Evolutionary conservation across 2,888 invertebrate genomes (phyloP), one percentile per base, ranked within the genome.

Genomic region (Ptychoptera contaminata): DNA sequence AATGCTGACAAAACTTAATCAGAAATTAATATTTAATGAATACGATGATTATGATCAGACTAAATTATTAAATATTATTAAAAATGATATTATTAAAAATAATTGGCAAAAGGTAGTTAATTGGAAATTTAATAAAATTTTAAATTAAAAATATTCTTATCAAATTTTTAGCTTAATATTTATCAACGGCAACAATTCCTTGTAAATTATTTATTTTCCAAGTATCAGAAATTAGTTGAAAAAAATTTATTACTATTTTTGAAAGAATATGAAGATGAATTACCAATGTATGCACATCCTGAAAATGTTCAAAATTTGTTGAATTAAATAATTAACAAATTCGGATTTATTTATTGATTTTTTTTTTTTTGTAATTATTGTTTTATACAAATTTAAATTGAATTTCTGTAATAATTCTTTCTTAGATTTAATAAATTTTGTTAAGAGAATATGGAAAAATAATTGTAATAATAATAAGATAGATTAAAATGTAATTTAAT

Each of bases 1-100:
- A 6, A 36, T 36, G n/a, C 40, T 47, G 4, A 23, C 23, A 23
- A 37, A 60, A 1, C n/a, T n/a, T 11, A 42, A 5, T n/a, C 16
- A 42, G 15, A 42, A 23, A 42, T n/a, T 30, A 23, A 35, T 16
- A 34, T 42, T 42, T 3, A 32, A 32, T 32, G 8, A 32, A 7
- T 3, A 11, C 9, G n/a, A 9, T 32, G 32, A 32, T 32, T 11
- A 32, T 32, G 32, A 32, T 32, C n/a, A 11, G 3, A 3, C 2
- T 32, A 32, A 32, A 32, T 7, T 23, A 23, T 23, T 23, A 23
- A 23, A 23, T 23, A 5, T 2, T 32, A 32, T 32, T 32, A 32
- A 2, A 7, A 9, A 32, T 11, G 8, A 9, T 7, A 32, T 32
- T 32, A 11, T 11, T 32, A n/a, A 7, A 3, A 32, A 32, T 32